phyloP scores from a whole-genome alignment of 2,113 vertebrate genomes.

The Dendrocopos noguchii region DNA sequence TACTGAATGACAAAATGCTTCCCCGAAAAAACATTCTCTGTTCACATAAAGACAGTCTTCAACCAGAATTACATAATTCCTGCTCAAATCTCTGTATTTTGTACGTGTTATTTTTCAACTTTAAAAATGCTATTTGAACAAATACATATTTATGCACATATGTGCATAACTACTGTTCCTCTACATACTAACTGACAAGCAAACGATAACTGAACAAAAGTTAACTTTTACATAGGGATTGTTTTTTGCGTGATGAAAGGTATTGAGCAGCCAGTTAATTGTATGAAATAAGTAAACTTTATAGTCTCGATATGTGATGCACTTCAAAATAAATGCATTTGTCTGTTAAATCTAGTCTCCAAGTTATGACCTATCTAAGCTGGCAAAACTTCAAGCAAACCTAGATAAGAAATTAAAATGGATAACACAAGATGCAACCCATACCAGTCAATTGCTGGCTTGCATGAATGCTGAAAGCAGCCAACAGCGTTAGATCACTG shows the following conservation, averaged over 20 bases:
- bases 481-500: neutral
- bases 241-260: neutral
- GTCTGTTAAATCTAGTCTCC: neutral
- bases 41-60: neutral
- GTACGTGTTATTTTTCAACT: neutral
- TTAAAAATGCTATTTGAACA: neutral
- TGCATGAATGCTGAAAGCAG: neutral
- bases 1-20: neutral
- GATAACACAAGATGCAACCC: neutral
- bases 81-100: neutral
- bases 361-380: neutral
- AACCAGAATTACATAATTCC: neutral
- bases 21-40: neutral
- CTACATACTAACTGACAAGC: neutral
- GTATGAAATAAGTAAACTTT: neutral
- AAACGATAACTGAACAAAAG: neutral
- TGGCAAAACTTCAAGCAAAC: neutral
- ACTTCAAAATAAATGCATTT: neutral
- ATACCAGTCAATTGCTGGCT: neutral
- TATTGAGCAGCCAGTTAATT: neutral
- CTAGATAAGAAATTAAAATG: neutral
- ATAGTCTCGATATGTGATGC: neutral
- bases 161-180: neutral
- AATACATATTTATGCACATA: accelerated
- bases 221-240: neutral